Conservation (phyloP, 2,888 invertebrate species). For the Operophtera brumata region DNA sequence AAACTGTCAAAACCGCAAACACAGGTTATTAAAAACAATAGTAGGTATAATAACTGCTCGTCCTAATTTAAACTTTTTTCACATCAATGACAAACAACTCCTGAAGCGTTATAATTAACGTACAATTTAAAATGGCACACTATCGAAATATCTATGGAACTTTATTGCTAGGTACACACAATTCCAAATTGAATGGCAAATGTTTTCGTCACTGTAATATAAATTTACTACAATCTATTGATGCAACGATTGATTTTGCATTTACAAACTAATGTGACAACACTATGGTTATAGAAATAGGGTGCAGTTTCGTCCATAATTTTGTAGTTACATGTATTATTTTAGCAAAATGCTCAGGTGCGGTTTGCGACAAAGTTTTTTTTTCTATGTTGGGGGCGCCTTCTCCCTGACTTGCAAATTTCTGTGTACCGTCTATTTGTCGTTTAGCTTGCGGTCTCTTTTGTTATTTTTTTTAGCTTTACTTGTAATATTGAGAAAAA, state of each 20-base stretch:
- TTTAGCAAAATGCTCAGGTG: constrained; percentile 40
- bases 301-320: constrained; percentile 5
- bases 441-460: constrained; percentile 51
- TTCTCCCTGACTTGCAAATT: constrained; percentile 59
- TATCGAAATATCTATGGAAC: not conserved
- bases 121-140: not conserved
- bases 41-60: constrained; percentile 43
- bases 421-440: constrained; percentile 53
- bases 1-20: constrained; percentile 41
- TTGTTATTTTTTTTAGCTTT: constrained; percentile 43
- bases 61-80: constrained; percentile 48
- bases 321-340: not conserved
- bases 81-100: constrained; percentile 53
- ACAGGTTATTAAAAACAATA: constrained; percentile 54
- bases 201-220: not conserved
- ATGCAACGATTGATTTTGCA: constrained; percentile 10
- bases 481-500: no score
- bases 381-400: constrained; percentile 29
- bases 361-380: constrained; percentile 62
- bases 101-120: constrained; percentile 44
- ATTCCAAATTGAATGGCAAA: constrained; percentile 8
- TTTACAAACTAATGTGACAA: not conserved
- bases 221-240: not conserved
- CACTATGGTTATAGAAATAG: not conserved
- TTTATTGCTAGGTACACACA: not conserved